phyloP scores from a whole-genome alignment of 2,113 vertebrate species.

The Cavia aperea region DNA sequence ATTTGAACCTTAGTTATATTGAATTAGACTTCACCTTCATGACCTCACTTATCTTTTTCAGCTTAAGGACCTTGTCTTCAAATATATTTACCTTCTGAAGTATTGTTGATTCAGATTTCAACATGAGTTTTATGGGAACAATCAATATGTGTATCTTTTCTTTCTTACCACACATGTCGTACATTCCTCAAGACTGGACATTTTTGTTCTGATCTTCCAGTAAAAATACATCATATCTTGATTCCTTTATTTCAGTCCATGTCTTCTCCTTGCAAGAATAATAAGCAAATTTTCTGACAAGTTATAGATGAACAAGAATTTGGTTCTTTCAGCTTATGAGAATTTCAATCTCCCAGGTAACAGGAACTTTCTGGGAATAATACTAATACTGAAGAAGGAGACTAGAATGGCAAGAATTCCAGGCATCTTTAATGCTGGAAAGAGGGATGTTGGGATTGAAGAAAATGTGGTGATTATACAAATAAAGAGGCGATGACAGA shows the following conservation, averaged over 20 bases:
- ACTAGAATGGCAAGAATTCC: constrained; percentile 2
- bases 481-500: not conserved
- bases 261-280: not conserved
- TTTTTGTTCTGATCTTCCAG: not conserved
- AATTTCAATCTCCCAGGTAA: not conserved
- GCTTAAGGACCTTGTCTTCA: not conserved
- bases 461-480: not conserved
- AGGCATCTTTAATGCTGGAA: not conserved
- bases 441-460: not conserved
- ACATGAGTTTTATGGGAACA: not conserved
- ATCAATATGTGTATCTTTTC: not conserved
- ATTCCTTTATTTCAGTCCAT: not conserved
- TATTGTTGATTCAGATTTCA: not conserved
- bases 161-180: rapidly evolving
- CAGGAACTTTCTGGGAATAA: not conserved
- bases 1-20: not conserved
- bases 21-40: not conserved
- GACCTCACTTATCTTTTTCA: not conserved
- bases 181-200: not conserved
- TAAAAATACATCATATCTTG: not conserved
- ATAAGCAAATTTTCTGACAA: not conserved
- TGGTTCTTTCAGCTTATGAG: not conserved
- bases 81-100: not conserved
- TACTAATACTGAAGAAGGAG: not conserved
- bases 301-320: not conserved